phyloP scores from a whole-genome alignment of 1,140 invertebrate genomes.

The Rhyacophila brunnea region DNA sequence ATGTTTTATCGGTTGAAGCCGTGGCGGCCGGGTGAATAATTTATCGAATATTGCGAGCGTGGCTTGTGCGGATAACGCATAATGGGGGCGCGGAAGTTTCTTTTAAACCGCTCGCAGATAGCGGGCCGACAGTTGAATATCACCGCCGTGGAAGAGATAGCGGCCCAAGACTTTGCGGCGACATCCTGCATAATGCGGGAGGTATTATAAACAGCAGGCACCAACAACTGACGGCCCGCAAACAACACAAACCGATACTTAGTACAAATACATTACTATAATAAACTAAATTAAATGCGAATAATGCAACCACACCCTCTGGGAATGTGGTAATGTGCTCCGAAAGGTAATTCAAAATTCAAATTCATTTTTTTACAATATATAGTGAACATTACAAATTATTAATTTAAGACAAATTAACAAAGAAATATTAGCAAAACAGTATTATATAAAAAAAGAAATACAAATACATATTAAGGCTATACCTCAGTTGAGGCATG shows the following conservation, averaged over 20 bases:
- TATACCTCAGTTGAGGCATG: too few relatives aligned
- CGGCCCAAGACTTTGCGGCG: background rate
- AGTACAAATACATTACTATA: too few relatives aligned
- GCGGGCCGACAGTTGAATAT: slow-evolving; percentile 18
- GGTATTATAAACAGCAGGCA: background rate
- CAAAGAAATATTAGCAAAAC: too few relatives aligned
- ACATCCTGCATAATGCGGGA: background rate
- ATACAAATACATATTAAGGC: too few relatives aligned
- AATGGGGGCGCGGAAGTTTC: slow-evolving; percentile 12
- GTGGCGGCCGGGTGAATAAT: slow-evolving; percentile 25
- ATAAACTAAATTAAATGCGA: too few relatives aligned
- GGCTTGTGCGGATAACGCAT: slow-evolving; percentile 21
- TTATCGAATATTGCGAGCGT: slow-evolving; percentile 27
- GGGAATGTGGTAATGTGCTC: too few relatives aligned
- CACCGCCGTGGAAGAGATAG: background rate
- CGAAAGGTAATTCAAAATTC: too few relatives aligned
- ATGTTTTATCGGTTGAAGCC: slow-evolving; percentile 24
- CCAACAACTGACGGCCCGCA: background rate
- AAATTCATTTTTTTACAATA: too few relatives aligned
- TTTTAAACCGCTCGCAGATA: slow-evolving; percentile 14
- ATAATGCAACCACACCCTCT: too few relatives aligned
- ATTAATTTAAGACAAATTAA: too few relatives aligned
- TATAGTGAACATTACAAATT: too few relatives aligned
- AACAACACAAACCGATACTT: background rate
- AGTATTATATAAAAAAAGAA: too few relatives aligned